Conservation (phyloP, 2,797 vertebrate species). For the Eospalax fontanierii region DNA sequence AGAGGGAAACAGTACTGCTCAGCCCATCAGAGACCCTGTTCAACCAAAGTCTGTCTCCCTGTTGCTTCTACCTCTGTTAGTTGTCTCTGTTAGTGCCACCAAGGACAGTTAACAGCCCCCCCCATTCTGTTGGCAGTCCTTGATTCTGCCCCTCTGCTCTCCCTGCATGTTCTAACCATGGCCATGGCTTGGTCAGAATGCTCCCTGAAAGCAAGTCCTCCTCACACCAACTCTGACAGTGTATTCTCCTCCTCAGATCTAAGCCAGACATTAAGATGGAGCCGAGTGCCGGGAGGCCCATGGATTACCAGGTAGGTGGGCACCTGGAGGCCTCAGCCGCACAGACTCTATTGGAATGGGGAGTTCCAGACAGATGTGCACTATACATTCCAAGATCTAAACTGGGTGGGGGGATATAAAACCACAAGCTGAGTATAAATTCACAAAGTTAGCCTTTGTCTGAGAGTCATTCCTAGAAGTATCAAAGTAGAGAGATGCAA, state of each 20-base stretch:
- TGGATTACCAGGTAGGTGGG: conserved; percentile 96
- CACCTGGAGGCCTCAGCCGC: rapidly evolving
- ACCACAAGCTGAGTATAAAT: not conserved
- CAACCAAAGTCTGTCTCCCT: not conserved
- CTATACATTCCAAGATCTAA: not conserved
- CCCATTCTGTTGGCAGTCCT: not conserved
- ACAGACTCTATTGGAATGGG: not conserved
- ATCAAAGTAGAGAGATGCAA: not conserved
- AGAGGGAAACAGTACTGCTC: not conserved
- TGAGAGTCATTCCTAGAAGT: not conserved
- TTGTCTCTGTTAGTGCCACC: not conserved
- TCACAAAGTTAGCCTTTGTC: not conserved
- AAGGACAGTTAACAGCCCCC: not conserved
- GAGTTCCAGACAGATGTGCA: too few species aligned
- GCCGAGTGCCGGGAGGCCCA: conserved; percentile 95
- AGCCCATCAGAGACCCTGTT: not conserved
- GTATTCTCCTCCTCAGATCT: conserved; percentile 90
- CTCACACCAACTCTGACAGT: not conserved
- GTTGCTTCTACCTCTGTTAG: not conserved
- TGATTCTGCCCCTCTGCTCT: not conserved
- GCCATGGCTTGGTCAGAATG: not conserved
- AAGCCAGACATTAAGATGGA: conserved; percentile 99
- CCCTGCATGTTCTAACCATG: not conserved
- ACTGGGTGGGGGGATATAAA: not conserved
- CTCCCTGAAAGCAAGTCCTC: not conserved